Evolutionary conservation across 1,140 invertebrate genomes (phyloP).

Genomic region (Medauroidea extradentata): DNA sequence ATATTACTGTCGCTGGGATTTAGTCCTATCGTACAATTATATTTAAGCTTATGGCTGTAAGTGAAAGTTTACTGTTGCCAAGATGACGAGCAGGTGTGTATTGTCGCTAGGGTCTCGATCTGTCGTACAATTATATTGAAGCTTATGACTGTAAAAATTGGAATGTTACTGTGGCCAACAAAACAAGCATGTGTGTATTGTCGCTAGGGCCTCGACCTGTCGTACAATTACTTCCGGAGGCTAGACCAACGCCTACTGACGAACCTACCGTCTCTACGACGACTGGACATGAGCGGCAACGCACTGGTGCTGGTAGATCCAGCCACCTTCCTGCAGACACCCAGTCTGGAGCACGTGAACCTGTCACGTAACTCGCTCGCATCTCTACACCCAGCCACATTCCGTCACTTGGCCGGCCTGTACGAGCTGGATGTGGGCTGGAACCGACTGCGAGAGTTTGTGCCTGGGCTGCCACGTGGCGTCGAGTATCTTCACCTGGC

Average conservation of each 20-base stretch:
- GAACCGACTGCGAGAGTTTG: conserved; percentile 66
- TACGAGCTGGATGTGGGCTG: conserved; percentile 74
- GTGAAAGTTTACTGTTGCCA: too few relatives aligned
- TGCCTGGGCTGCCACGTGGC: conserved; percentile 66
- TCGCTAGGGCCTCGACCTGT: conserved; percentile 71
- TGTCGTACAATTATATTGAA: conserved; percentile 75
- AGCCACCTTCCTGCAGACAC: conserved; percentile 63
- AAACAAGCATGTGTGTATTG: too few relatives aligned
- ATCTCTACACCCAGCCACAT: conserved; percentile 64
- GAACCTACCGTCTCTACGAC: conserved; percentile 68
- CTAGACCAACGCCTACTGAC: conserved; percentile 64
- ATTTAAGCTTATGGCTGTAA: too few relatives aligned
- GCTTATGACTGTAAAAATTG: too few relatives aligned
- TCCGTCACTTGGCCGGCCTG: conserved; percentile 64
- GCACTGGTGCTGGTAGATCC: conserved; percentile 64
- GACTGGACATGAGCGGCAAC: conserved; percentile 76
- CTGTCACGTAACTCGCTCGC: conserved; percentile 67
- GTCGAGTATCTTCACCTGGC: conserved; percentile 72
- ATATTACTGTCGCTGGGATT: too few relatives aligned
- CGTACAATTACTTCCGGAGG: conserved; percentile 66
- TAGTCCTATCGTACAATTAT: conserved; percentile 77
- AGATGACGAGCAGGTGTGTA: too few relatives aligned
- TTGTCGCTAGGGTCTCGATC: conserved; percentile 68
- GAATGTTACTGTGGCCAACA: too few relatives aligned
- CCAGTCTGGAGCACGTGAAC: conserved; percentile 70